Conservation (phyloP, 2,113 vertebrate genomes). For the Lamprotornis superbus region DNA sequence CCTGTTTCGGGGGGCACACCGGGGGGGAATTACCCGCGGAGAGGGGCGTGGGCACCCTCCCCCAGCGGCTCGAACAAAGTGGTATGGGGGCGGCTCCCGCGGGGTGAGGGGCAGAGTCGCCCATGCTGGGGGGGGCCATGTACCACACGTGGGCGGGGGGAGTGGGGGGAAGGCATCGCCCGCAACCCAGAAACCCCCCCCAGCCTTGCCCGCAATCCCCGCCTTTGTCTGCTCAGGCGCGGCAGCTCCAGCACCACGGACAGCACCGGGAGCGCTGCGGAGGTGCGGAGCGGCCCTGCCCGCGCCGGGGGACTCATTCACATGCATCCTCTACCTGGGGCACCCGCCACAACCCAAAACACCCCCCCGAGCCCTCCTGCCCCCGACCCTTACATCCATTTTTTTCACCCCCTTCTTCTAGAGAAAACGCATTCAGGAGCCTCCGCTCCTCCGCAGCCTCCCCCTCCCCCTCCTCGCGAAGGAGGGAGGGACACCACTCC, state of each 20-base stretch:
- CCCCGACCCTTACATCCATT: not conserved
- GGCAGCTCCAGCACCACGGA: constrained; percentile 55
- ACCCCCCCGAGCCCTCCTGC: not conserved
- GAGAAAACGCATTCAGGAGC: not conserved
- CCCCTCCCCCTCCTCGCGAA: not conserved
- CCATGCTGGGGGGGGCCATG: not conserved
- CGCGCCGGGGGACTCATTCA: not conserved
- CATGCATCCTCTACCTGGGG: not conserved
- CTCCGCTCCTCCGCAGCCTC: not conserved
- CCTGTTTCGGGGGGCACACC: not conserved
- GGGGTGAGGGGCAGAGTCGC: not conserved
- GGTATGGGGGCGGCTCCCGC: not conserved
- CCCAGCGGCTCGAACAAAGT: constrained; percentile 6
- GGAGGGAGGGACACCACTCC: not conserved
- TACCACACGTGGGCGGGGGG: not conserved
- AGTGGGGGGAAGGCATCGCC: not conserved
- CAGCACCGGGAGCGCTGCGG: not conserved
- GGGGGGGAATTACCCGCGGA: no score
- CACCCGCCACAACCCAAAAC: not conserved
- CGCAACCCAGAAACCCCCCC: not conserved
- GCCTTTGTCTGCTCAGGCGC: not conserved
- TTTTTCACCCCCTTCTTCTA: not conserved
- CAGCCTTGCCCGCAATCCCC: not conserved
- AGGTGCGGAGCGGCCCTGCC: not conserved
- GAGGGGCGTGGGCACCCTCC: not conserved